Percentiles rank a stretch among this genome's conserved stretches.
phyloP scores from a whole-genome alignment of 2,888 invertebrate genomes.

The Leptopilina drosophilae region DNA sequence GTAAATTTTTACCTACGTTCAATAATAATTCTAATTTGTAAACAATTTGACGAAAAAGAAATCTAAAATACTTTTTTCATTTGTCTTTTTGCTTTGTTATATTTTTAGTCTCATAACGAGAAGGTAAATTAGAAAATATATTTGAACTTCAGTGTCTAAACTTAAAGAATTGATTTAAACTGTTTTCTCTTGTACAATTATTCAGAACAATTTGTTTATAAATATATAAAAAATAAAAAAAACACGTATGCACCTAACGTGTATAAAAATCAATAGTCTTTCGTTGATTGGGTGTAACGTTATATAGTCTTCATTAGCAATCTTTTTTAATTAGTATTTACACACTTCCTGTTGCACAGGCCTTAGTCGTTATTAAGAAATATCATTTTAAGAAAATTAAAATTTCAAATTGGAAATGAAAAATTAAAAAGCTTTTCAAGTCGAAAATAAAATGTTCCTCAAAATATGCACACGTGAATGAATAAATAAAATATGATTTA shows the following conservation, averaged over 20 bases:
- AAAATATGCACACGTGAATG: slow-evolving; percentile 66
- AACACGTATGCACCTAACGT: slow-evolving; percentile 25
- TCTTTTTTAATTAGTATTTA: slow-evolving; percentile 20
- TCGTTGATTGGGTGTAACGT: slow-evolving; percentile 23
- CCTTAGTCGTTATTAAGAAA: slow-evolving; percentile 12
- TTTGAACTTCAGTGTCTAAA: too few species aligned
- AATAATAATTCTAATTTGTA: too few species aligned
- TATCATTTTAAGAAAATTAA: not conserved
- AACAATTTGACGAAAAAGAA: too few species aligned
- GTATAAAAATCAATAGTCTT: slow-evolving; percentile 28
- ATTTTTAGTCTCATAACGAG: too few species aligned
- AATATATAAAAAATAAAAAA: not conserved
- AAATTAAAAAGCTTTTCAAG: not conserved
- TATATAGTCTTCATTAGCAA: slow-evolving; percentile 2
- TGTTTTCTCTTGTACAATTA: too few species aligned
- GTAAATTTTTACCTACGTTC: too few species aligned
- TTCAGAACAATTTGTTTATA: too few species aligned
- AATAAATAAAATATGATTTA: slow-evolving; percentile 61
- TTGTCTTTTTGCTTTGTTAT: too few species aligned
- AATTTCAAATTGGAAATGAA: not conserved
- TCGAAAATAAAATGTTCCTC: slow-evolving; percentile 65
- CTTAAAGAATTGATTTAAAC: too few species aligned
- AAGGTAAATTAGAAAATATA: too few species aligned
- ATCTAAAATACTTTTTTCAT: too few species aligned
- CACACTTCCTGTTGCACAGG: slow-evolving; percentile 31